Evolutionary conservation across 2,113 vertebrate species (phyloP).

Genomic region (Sardina pilchardus): DNA sequence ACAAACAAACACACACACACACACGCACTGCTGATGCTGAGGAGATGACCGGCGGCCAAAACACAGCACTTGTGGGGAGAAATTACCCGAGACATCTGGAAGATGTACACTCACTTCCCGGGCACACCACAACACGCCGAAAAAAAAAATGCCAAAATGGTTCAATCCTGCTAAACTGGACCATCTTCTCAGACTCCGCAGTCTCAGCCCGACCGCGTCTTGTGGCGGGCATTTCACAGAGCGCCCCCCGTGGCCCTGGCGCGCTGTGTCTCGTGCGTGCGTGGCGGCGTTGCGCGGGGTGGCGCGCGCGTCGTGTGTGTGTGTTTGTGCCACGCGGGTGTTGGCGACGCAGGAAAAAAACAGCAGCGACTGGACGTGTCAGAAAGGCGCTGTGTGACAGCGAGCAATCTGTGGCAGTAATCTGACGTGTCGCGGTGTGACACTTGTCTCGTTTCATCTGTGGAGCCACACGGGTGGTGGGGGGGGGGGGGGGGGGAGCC

Average conservation of each 20-base stretch:
- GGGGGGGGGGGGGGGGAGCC: too few species aligned
- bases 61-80: background rate
- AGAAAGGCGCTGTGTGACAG: conserved; percentile 35
- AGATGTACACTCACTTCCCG: background rate
- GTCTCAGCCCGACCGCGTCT: background rate
- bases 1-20: background rate
- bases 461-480: conserved; percentile 12
- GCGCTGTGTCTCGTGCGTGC: background rate
- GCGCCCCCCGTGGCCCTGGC: background rate
- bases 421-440: conserved; percentile 43
- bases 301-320: background rate
- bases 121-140: background rate
- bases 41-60: background rate
- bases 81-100: conserved; percentile 2
- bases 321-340: conserved; percentile 38
- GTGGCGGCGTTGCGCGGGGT: background rate
- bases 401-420: conserved; percentile 40
- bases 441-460: conserved; percentile 50
- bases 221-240: background rate
- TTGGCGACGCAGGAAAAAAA: conserved; percentile 39
- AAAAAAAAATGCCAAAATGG: background rate
- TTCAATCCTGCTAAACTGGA: background rate
- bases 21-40: background rate
- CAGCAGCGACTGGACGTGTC: conserved; percentile 3
- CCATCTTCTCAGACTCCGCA: background rate